Conservation (phyloP, 1,140 invertebrate species). For the Drosophila virilis region DNA sequence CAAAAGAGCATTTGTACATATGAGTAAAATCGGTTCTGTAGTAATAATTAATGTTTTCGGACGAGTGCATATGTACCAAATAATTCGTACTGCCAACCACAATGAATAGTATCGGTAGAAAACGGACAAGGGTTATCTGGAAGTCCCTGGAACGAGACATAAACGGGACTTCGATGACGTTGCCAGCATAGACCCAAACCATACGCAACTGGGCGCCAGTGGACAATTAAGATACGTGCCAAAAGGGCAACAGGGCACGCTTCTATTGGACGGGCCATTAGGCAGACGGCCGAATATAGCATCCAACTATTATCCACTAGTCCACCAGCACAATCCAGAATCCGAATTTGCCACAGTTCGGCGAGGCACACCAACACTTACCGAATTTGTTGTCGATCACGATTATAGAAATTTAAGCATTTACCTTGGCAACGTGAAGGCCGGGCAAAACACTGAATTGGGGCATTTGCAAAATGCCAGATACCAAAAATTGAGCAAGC, state of each 20-base stretch:
- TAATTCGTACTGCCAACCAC: background rate
- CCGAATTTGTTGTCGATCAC: slow-evolving; percentile 1
- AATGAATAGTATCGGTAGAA: slow-evolving; percentile 1
- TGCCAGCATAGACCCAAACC: too few species aligned
- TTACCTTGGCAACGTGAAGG: background rate
- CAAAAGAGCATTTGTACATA: background rate
- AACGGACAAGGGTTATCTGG: background rate
- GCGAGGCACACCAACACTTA: slow-evolving; percentile 1
- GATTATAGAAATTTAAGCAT: slow-evolving; percentile 4
- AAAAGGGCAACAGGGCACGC: background rate
- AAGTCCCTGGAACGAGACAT: background rate
- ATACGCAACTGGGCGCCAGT: background rate
- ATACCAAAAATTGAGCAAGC: slow-evolving; percentile 8
- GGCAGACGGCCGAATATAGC: background rate
- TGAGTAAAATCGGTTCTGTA: background rate
- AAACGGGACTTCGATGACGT: background rate
- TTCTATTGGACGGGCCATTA: background rate
- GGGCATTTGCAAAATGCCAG: background rate
- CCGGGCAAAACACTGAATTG: too few species aligned
- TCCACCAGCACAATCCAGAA: background rate
- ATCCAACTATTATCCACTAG: slow-evolving; percentile 4
- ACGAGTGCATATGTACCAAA: background rate
- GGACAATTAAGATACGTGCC: background rate
- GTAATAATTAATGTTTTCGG: background rate
- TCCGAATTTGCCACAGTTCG: background rate